A percentile compares a stretch with the other conserved stretches of the same genome.
Conservation (phyloP, 2,113 vertebrate species). For the Felis catus region DNA sequence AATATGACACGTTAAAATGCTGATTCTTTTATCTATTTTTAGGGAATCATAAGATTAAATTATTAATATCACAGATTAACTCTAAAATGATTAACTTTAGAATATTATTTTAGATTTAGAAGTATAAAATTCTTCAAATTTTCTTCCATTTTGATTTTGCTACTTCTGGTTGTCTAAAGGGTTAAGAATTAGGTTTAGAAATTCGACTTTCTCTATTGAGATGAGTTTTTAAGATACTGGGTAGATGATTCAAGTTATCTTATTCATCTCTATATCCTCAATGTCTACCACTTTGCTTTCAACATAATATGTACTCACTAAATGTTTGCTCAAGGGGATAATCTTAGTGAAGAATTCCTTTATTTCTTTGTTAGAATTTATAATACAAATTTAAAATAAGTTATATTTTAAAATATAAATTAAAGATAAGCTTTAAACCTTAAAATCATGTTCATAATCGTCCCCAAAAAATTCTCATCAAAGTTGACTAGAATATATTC, state of each 20-base stretch:
- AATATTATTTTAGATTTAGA: conserved; percentile 45
- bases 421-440: neutral
- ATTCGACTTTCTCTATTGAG: conserved; percentile 22
- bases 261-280: neutral
- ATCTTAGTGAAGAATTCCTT: neutral
- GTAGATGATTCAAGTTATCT: neutral
- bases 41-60: conserved; percentile 12
- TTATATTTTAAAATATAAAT: neutral
- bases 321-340: neutral
- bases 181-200: neutral
- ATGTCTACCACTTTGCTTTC: neutral
- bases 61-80: neutral
- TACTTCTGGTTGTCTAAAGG: neutral
- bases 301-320: neutral
- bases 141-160: conserved; percentile 8
- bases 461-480: neutral
- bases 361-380: conserved; percentile 37
- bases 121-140: neutral
- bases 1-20: conserved; percentile 33
- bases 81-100: conserved; percentile 27
- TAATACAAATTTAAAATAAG: neutral
- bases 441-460: conserved; percentile 23
- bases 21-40: conserved; percentile 7
- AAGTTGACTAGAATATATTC: neutral
- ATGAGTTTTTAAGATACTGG: neutral